phyloP scores from a whole-genome alignment of 2,113 vertebrate genomes.

The Etheostoma cragini region DNA sequence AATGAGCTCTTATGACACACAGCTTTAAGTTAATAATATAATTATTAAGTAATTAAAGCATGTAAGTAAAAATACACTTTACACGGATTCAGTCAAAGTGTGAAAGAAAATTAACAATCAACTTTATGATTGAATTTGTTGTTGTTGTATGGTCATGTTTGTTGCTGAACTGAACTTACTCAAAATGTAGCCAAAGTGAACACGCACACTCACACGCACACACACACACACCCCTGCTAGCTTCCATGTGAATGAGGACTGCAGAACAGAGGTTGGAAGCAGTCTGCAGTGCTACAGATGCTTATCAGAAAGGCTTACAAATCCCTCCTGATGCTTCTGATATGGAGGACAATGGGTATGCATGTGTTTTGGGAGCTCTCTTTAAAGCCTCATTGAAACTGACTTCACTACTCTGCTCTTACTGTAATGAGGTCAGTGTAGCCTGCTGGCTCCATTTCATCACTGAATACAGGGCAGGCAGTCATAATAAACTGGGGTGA shows the following conservation, averaged over 20 bases:
- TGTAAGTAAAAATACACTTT: background rate
- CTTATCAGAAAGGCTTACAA: slow-evolving; percentile 80
- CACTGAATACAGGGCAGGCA: slow-evolving; percentile 46
- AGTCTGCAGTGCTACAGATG: slow-evolving; percentile 69
- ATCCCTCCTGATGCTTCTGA: slow-evolving; percentile 79
- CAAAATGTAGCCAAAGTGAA: background rate
- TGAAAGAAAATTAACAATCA: no score
- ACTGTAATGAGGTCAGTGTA: slow-evolving; percentile 67
- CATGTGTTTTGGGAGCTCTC: slow-evolving; percentile 71
- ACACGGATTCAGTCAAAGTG: background rate
- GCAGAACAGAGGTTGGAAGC: slow-evolving; percentile 80
- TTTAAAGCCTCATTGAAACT: slow-evolving; percentile 78
- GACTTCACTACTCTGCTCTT: slow-evolving; percentile 67
- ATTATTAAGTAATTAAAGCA: background rate
- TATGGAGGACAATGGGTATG: slow-evolving; percentile 82
- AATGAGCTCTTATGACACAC: no score
- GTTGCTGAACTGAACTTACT: background rate
- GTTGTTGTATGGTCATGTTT: background rate
- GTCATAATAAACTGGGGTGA: slow-evolving; percentile 69
- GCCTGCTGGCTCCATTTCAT: slow-evolving; percentile 68
- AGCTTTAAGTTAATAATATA: background rate
- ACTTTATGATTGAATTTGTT: no score
- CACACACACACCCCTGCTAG: slow-evolving; percentile 51
- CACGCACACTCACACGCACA: slow-evolving; percentile 38
- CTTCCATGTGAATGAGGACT: slow-evolving; percentile 69